Conservation (phyloP, 2,113 vertebrate species). For the Hippolais icterina region DNA sequence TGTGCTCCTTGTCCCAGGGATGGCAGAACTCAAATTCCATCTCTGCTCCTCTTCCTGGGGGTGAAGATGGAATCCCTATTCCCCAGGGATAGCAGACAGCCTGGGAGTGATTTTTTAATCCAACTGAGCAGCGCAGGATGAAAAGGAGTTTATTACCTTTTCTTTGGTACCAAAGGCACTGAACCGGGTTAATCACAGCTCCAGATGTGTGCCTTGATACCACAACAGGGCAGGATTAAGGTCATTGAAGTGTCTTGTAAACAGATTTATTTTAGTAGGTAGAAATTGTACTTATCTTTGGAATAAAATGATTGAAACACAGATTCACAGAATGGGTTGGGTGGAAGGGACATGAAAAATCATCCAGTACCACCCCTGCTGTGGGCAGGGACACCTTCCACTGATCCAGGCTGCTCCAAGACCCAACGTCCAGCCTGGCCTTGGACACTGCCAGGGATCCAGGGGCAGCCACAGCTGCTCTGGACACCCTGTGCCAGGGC, state of each 20-base stretch:
- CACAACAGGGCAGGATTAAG: background rate
- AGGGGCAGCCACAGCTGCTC: background rate
- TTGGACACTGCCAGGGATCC: background rate
- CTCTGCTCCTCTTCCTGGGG: background rate
- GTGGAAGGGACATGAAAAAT: background rate
- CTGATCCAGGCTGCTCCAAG: background rate
- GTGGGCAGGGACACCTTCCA: background rate
- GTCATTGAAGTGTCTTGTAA: background rate
- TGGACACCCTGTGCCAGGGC: background rate
- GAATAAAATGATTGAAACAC: background rate
- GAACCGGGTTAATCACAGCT: background rate
- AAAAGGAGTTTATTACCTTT: background rate
- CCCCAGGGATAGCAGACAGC: background rate
- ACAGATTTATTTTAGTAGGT: background rate
- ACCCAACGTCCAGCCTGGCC: background rate
- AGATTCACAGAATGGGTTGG: background rate
- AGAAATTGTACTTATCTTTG: background rate
- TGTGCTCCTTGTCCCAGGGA: background rate
- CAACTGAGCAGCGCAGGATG: background rate
- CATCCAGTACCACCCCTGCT: background rate
- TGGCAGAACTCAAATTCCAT: background rate
- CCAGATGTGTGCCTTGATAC: background rate
- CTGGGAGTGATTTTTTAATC: background rate
- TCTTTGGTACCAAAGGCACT: background rate
- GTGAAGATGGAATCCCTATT: background rate